phyloP scores from a whole-genome alignment of 2,113 vertebrate species.

The Bolborhynchus lineola region DNA sequence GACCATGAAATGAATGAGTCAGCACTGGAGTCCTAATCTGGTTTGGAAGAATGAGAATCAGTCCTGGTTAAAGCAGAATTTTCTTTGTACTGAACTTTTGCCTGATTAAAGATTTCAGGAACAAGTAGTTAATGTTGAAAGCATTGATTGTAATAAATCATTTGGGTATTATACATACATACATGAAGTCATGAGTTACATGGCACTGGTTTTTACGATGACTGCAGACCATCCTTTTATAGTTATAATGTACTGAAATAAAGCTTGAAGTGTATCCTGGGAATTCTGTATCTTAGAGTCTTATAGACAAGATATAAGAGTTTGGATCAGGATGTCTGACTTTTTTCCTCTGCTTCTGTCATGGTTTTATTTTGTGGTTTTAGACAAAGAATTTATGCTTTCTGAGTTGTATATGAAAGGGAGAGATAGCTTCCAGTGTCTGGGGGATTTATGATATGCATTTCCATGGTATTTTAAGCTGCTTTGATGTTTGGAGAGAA shows the following conservation, averaged over 20 bases:
- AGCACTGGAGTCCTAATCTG: background rate
- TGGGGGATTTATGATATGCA: background rate
- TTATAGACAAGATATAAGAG: background rate
- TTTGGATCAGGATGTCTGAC: background rate
- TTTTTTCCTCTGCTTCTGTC: background rate
- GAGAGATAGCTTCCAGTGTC: background rate
- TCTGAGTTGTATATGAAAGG: background rate
- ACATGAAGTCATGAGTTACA: background rate
- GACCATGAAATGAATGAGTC: background rate
- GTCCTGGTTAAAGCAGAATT: background rate
- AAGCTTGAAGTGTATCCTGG: background rate
- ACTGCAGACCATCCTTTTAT: background rate
- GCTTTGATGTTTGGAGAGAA: background rate
- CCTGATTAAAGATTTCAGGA: background rate
- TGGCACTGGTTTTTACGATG: background rate
- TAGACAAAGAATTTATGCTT: background rate
- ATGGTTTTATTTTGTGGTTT: background rate
- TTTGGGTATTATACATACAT: background rate
- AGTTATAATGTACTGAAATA: background rate
- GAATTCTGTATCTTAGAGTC: background rate
- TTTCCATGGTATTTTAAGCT: constrained; percentile 3
- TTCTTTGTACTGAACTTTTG: background rate
- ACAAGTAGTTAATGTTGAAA: background rate
- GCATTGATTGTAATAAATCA: background rate
- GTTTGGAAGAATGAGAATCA: background rate